phyloP scores from a whole-genome alignment of 64 coral and sea anemone genomes.

The Actinia tenebrosa region DNA sequence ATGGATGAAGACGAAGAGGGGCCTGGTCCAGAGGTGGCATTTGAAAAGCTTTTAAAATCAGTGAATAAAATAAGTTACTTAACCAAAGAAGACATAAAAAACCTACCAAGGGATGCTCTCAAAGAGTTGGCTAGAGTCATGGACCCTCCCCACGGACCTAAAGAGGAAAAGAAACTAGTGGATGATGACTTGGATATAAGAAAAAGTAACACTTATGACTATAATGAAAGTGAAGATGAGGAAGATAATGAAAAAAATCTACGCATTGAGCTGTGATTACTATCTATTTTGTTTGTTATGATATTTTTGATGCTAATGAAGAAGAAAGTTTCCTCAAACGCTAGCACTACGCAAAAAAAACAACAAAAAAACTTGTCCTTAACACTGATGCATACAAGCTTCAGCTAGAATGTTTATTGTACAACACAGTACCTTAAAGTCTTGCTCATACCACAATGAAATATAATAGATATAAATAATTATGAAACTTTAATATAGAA shows the following conservation, averaged over 20 bases:
- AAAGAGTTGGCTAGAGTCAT: conserved; percentile 71
- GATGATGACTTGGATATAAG: background rate
- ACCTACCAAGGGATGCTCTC: conserved; percentile 50
- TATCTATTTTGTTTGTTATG: background rate
- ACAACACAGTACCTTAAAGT: no score
- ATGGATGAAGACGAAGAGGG: conserved; percentile 49
- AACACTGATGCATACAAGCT: no score
- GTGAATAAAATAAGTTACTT: conserved; percentile 53
- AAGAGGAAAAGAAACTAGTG: background rate
- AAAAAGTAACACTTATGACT: background rate
- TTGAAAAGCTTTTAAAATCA: conserved; percentile 43
- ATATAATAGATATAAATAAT: no score
- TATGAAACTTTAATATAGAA: no score
- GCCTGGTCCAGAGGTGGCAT: background rate
- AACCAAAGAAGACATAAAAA: conserved; percentile 53
- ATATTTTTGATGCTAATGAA: no score
- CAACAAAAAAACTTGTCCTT: no score
- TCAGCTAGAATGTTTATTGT: no score
- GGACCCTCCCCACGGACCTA: conserved; percentile 84
- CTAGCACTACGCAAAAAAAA: no score
- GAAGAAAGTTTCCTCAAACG: no score
- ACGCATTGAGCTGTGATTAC: conserved; percentile 7
- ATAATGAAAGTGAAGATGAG: background rate
- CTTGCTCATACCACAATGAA: no score
- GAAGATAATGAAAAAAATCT: background rate